phyloP scores from a whole-genome alignment of 2,888 invertebrate species.

The Apotomis turbidana region DNA sequence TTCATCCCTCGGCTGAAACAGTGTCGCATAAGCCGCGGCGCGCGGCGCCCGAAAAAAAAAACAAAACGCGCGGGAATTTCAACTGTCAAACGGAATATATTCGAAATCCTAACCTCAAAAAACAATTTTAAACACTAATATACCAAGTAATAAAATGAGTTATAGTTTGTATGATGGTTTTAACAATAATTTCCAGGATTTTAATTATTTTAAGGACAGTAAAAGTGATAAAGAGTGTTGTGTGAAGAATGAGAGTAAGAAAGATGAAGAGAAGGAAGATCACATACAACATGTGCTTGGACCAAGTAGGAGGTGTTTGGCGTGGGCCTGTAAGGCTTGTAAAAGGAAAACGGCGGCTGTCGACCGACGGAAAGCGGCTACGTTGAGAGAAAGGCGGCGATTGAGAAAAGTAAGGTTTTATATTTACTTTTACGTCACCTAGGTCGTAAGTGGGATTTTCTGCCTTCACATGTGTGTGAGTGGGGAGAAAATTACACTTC shows the following conservation, averaged over 20 bases:
- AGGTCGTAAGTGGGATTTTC: too few relatives aligned
- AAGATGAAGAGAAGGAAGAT: constrained; percentile 54
- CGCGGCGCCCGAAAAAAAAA: constrained; percentile 74
- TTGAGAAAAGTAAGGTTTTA: constrained; percentile 91
- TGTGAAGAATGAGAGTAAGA: constrained; percentile 68
- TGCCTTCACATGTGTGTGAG: too few relatives aligned
- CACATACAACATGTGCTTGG: constrained; percentile 81
- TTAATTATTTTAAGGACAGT: constrained; percentile 58
- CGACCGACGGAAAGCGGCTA: constrained; percentile 98
- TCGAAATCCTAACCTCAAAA: constrained; percentile 21
- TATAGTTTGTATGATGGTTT: constrained; percentile 64
- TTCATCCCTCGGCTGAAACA: constrained; percentile 74
- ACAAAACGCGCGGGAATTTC: constrained; percentile 45
- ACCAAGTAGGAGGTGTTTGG: constrained; percentile 90
- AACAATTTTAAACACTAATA: not conserved
- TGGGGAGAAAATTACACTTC: too few relatives aligned
- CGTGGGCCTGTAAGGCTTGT: constrained; percentile 99
- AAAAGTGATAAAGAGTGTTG: constrained; percentile 55
- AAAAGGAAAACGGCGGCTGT: constrained; percentile 98
- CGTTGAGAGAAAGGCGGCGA: constrained; percentile 95
- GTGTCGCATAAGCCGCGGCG: constrained; percentile 69
- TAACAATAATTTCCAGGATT: constrained; percentile 55
- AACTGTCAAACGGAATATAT: constrained; percentile 40
- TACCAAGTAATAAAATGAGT: constrained; percentile 57
- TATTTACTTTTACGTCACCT: not conserved